Percentiles rank a stretch among this genome's conserved stretches.
Evolutionary conservation across 2,113 vertebrate genomes (phyloP).

Genomic region (Lethenteron camtschaticum): DNA sequence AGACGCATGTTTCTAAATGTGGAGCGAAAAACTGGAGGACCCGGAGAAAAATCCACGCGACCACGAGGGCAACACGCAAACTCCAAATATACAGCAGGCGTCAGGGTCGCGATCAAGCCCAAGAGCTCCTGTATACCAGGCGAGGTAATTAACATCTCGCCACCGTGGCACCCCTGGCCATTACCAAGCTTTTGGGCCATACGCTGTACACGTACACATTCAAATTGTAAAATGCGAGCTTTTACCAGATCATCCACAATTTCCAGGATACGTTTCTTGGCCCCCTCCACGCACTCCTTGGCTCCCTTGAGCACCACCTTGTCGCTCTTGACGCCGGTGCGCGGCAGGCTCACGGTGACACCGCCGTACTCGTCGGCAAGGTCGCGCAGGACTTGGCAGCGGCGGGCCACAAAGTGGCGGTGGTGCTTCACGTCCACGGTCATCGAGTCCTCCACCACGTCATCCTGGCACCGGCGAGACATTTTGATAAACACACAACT

Average conservation of each 20-base stretch:
- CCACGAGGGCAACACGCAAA: no score
- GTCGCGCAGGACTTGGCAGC: conserved; percentile 73
- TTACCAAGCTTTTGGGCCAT: no score
- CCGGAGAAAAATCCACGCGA: no score
- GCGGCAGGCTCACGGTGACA: conserved; percentile 89
- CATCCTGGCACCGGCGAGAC: conserved; percentile 32
- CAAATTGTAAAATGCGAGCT: background rate
- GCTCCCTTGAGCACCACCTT: conserved; percentile 82
- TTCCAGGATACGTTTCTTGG: conserved; percentile 82
- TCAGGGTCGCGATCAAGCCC: no score
- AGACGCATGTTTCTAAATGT: no score
- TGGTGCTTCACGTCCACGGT: conserved; percentile 71
- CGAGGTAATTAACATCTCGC: no score
- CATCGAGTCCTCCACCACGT: conserved; percentile 72
- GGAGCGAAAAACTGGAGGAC: no score
- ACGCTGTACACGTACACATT: no score
- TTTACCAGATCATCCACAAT: conserved; percentile 78
- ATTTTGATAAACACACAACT: no score
- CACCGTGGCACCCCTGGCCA: no score
- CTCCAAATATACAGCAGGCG: no score
- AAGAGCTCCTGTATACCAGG: no score
- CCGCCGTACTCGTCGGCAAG: conserved; percentile 85
- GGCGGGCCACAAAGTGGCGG: conserved; percentile 73
- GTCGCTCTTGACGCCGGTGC: conserved; percentile 62
- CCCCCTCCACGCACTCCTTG: conserved; percentile 89